Conservation (phyloP, 2,797 vertebrate species). For the Calcarius lapponicus region DNA sequence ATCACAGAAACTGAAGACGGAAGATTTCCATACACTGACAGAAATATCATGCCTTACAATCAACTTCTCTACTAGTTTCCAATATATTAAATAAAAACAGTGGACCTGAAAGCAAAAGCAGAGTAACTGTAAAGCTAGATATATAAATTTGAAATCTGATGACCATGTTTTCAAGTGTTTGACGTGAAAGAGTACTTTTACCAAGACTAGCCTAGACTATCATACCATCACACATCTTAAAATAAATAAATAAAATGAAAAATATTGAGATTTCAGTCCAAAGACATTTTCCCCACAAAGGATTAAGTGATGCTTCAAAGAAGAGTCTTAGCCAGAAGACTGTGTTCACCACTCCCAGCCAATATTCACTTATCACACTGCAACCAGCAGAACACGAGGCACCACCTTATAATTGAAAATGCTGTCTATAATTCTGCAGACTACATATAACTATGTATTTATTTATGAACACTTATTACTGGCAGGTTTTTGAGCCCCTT, state of each 20-base stretch:
- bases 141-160: not conserved
- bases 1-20: not conserved
- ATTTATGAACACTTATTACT: not conserved
- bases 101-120: not conserved
- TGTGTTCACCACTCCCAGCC: not conserved
- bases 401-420: not conserved
- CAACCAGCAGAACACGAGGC: not conserved
- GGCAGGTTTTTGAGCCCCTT: not conserved
- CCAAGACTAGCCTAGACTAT: not conserved
- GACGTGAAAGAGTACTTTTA: not conserved
- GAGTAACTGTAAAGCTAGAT: not conserved
- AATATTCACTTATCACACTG: not conserved
- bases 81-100: not conserved
- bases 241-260: not conserved
- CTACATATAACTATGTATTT: not conserved
- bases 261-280: accelerated
- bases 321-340: not conserved
- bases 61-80: not conserved
- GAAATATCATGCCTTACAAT: not conserved
- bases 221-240: not conserved
- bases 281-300: not conserved
- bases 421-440: not conserved
- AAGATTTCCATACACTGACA: not conserved
- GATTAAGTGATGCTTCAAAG: not conserved
- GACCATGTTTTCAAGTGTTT: not conserved